Evolutionary conservation across 2,797 vertebrate species (phyloP).

Genomic region (Australoheros facetus): DNA sequence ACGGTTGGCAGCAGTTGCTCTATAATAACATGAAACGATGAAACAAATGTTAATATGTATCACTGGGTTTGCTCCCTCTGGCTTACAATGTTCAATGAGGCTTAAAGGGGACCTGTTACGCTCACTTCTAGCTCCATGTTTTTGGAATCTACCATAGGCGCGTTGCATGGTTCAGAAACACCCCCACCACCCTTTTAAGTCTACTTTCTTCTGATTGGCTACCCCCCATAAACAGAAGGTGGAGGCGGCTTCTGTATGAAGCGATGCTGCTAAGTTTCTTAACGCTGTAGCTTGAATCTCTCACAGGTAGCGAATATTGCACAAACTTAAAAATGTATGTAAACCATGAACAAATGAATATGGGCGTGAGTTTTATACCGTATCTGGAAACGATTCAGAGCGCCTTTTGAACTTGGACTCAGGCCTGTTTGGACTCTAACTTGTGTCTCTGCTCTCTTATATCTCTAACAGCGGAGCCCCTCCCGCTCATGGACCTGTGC

Average conservation of each 20-base stretch:
- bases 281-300: not conserved
- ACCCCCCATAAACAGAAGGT: no score
- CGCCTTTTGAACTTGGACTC: not conserved
- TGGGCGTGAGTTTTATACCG: no score
- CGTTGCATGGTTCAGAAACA: not conserved
- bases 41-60: not conserved
- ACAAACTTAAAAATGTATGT: not conserved
- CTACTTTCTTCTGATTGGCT: no score
- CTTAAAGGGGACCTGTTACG: not conserved
- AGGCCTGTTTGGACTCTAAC: constrained; percentile 7
- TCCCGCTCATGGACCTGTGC: constrained; percentile 97
- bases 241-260: no score
- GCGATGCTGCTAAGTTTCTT: not conserved
- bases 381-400: not conserved
- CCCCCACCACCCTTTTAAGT: no score
- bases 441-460: not conserved
- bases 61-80: not conserved
- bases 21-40: not conserved
- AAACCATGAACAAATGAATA: not conserved
- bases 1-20: not conserved
- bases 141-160: not conserved
- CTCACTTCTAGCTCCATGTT: not conserved
- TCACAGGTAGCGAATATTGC: not conserved
- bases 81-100: not conserved
- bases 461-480: constrained; percentile 87